Base-by-base conservation (phyloP, 2,888 invertebrate species). In the Athrips mouffetella region DNA sequence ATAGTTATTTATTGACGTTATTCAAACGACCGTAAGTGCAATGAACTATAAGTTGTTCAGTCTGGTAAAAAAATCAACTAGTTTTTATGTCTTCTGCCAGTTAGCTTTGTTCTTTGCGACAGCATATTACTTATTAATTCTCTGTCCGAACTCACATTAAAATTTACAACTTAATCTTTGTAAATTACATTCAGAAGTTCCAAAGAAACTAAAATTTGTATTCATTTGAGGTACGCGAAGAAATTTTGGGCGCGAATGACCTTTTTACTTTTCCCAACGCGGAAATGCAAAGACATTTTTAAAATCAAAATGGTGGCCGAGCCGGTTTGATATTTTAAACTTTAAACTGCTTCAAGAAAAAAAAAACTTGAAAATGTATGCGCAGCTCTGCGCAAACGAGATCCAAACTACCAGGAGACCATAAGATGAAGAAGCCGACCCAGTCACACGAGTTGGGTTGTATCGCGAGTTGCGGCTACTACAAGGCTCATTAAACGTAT, bases 351-450 rank as follows among this genome's bases (percentile, higher is more conserved):
- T 57, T 16, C 11, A 11, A 56, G 52, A 63, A 71, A 75, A 82
- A 82, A 73, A 82, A 80, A 84, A 79, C 76, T 76, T 52, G 79
- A 76, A 87, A 85, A 84, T 82, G 80, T 82, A 85, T 81, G 85
- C 80, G 80, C 81, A 79, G 44, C 35, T 44, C 47, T 80, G 85
- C 80, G 80, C 81, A 79, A 83, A 81, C 80, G 73, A 84, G 83
- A 79, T 76, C 67, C 70, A 61, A 74, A 65, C 74, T 83, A 88
- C 86, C 80, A 85, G 84, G 87, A 60, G 64, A 58, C 60, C 80
- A 88, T 80, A 76, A 73, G 58, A 57, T 57, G 60, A 55, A 70
- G 67, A 77, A 78, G 65, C 65, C 52, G 65, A 57, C n/a, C 64
- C 70, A 69, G 75, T 69, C 72, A 67, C 69, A 73, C 75, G 59